phyloP scores from a whole-genome alignment of 1,140 invertebrate genomes.

The Drosophila oshimai region DNA sequence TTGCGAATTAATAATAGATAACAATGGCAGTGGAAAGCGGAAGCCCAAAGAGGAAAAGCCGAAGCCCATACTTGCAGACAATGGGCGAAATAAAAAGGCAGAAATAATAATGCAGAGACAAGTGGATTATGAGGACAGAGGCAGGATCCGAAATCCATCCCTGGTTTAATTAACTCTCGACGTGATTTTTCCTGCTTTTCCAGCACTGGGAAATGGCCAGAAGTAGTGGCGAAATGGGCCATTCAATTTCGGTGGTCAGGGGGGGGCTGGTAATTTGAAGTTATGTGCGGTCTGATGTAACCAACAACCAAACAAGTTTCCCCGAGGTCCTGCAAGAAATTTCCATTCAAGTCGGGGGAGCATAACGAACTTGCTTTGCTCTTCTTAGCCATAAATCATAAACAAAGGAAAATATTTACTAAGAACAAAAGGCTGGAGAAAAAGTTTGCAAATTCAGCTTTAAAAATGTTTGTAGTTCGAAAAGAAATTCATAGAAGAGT shows the following conservation, averaged over 20 bases:
- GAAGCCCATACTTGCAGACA: constrained; percentile 6
- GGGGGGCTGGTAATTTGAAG: constrained; percentile 60
- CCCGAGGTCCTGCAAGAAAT: constrained; percentile 21
- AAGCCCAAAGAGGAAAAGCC: constrained; percentile 28
- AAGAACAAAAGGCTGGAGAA: background rate
- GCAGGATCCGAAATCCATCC: constrained; percentile 25
- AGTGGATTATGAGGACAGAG: constrained; percentile 25
- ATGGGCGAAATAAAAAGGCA: constrained; percentile 28
- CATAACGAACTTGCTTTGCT: constrained; percentile 18
- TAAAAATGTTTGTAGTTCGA: background rate
- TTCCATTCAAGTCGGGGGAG: constrained; percentile 38
- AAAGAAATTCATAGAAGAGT: background rate
- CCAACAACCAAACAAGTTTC: constrained; percentile 31
- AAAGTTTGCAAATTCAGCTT: constrained; percentile 9
- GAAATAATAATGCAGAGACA: constrained; percentile 13
- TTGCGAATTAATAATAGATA: constrained; percentile 71
- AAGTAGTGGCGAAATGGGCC: background rate
- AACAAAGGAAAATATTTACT: background rate
- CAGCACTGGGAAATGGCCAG: background rate
- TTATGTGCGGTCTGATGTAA: constrained; percentile 72
- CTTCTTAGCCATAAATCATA: constrained; percentile 12
- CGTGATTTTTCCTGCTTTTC: constrained; percentile 30
- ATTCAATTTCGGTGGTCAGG: constrained; percentile 22
- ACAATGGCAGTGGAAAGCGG: constrained; percentile 39
- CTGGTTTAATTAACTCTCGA: constrained; percentile 38